Evolutionary conservation across 2,888 invertebrate genomes (phyloP).

Genomic region (Agriopis leucophaearia): DNA sequence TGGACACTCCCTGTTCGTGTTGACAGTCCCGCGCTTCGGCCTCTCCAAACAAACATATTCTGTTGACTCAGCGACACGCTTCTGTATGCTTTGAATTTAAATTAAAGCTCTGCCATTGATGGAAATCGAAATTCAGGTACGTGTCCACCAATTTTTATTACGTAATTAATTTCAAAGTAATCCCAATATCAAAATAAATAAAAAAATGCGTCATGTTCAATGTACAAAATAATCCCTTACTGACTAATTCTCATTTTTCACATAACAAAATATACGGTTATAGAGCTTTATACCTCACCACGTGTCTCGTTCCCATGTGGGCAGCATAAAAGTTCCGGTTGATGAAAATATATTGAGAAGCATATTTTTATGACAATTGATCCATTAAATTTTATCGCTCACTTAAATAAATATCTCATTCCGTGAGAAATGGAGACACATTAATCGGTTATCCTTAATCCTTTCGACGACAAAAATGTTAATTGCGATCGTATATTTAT

Average conservation of each 20-base stretch:
- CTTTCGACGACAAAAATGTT: slow-evolving; percentile 77
- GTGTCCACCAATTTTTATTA: slow-evolving; percentile 61
- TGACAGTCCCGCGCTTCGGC: slow-evolving; percentile 66
- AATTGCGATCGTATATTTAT: slow-evolving; percentile 76
- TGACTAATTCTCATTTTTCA: slow-evolving; percentile 17
- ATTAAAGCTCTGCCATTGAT: slow-evolving; percentile 65
- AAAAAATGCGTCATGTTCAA: no score
- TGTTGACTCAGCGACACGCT: slow-evolving; percentile 79
- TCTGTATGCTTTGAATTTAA: slow-evolving; percentile 78
- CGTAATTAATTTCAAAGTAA: slow-evolving; percentile 52
- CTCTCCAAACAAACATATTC: slow-evolving; percentile 73
- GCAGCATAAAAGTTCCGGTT: slow-evolving; percentile 35
- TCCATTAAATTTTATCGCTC: slow-evolving; percentile 42
- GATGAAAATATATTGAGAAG: slow-evolving; percentile 39
- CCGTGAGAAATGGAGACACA: slow-evolving; percentile 49
- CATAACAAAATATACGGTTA: slow-evolving; percentile 2
- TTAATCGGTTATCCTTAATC: slow-evolving; percentile 69
- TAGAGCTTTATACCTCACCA: slow-evolving; percentile 25
- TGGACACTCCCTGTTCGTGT: slow-evolving; percentile 56
- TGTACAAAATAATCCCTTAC: slow-evolving; percentile 23
- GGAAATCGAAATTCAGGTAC: slow-evolving; percentile 68
- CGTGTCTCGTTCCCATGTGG: slow-evolving; percentile 24
- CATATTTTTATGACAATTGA: slow-evolving; percentile 46
- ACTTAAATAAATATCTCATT: slow-evolving; percentile 51
- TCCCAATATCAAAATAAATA: neutral